Evolutionary conservation across 2,888 invertebrate species (phyloP), one percentile per base, ranked within the genome.

Genomic region (Abscondita cerata): DNA sequence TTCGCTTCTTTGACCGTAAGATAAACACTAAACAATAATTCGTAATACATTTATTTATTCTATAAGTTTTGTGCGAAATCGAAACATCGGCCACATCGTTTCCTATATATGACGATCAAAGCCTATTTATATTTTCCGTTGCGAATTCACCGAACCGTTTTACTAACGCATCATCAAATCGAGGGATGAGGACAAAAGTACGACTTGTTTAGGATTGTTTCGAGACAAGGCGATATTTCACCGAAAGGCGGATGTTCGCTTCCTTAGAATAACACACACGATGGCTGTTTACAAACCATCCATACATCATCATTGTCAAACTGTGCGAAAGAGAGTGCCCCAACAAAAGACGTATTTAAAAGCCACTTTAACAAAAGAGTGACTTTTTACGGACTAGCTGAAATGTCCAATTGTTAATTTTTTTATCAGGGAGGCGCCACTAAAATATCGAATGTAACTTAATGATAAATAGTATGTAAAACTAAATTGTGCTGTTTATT

Each of bases 251-350:
- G 80, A 80, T 79, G 79, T 78, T 70, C 75, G 78, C 79, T 79
- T 80, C 80, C 79, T 79, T 78, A 77, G 76, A 77, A 79, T 77
- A 76, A 78, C 78, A 79, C 78, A 79, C 77, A 77, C 76, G 76
- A 76, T 73, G 71, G 73, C 75, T 77, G 76, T 77, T 77, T 76
- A 75, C 73, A 67, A 69, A 65, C 69, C 68, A 68, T 69, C 65
- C 75, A 77, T 78, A 73, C 72, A 76, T 78, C 78, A 78, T 78
- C 75, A 76, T 76, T 75, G 75, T 70, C 69, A 68, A 57, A 65
- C 62, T 64, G 61, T 57, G 64, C 60, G 61, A 66, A 66, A 64
- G 54, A 53, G 25, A 52, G 46, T 19, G 50, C 51, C 12, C 38
- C 33, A 55, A 61, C 56, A 64, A 64, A 64, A 60, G 56, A 57